These are phyloP conservation scores for Phoebastria nigripes DNA, from an alignment of 2,797 vertebrate species.

Conservation along the genomic window DNA sequence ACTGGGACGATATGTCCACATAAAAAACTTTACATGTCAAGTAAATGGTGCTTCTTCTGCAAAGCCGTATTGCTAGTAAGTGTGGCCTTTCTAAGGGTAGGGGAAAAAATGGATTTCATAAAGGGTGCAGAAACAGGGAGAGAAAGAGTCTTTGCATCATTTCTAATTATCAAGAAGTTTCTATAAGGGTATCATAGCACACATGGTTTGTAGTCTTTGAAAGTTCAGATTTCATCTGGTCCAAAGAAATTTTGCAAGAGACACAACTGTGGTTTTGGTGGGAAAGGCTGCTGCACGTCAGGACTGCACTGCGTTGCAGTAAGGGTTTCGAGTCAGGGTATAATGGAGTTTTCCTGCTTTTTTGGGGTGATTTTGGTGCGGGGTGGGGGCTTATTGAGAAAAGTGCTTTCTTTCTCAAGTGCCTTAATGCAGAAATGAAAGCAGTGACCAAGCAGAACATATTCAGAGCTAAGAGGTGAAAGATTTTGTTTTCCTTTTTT, in stretches of 20 bases:
- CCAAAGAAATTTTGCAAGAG: not conserved
- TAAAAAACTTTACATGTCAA: not conserved
- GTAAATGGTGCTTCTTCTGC: not conserved
- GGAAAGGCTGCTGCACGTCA: not conserved
- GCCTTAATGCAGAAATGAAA: not conserved
- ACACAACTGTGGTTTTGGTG: not conserved
- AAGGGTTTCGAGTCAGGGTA: fast-evolving
- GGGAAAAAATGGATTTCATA: not conserved
- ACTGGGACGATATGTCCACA: not conserved
- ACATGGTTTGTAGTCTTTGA: not conserved
- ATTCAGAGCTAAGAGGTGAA: not conserved
- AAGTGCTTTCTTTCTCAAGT: not conserved
- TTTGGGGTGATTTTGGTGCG: not conserved
- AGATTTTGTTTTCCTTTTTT: not conserved
- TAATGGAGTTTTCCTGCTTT: not conserved
- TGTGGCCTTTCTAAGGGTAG: not conserved
- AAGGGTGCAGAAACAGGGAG: not conserved
- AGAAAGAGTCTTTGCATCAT: not conserved
- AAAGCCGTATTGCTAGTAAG: not conserved
- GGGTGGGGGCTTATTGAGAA: not conserved
- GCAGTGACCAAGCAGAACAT: not conserved
- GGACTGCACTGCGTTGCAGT: not conserved
- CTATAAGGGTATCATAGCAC: not conserved
- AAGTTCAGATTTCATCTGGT: not conserved
- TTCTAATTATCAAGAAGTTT: not conserved